Evolutionary conservation across 2,113 vertebrate genomes (phyloP).

Genomic region (Speoplatyrhinus poulsoni): DNA sequence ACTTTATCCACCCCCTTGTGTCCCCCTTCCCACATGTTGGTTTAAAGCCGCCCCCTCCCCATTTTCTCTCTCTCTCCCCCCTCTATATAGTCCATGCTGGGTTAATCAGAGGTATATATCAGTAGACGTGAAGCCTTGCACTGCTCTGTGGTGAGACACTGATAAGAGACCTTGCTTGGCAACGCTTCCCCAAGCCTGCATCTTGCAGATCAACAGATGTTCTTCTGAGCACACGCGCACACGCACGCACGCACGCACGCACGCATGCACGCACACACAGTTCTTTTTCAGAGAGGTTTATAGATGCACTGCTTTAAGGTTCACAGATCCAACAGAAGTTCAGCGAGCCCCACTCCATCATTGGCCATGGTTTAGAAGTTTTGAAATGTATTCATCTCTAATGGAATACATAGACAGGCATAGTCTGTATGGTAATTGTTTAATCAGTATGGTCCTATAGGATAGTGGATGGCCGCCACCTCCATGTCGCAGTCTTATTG

Average conservation of each 20-base stretch:
- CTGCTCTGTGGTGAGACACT: conserved; percentile 58
- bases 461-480: conserved; percentile 31
- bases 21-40: conserved; percentile 9
- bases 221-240: conserved; percentile 31
- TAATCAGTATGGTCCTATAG: conserved; percentile 5
- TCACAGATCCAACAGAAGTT: conserved; percentile 30
- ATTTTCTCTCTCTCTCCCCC: neutral
- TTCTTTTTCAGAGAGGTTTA: conserved; percentile 31
- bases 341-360: conserved; percentile 38
- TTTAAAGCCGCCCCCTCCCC: conserved; percentile 3
- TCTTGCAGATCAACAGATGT: conserved; percentile 72
- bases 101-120: conserved; percentile 68
- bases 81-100: conserved; percentile 11
- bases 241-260: conserved; percentile 9
- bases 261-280: conserved; percentile 45
- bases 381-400: conserved; percentile 40
- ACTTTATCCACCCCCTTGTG: conserved; percentile 10
- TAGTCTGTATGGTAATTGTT: conserved; percentile 10
- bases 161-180: conserved; percentile 68
- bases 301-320: conserved; percentile 55
- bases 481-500: conserved; percentile 22
- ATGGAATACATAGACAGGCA: conserved; percentile 15
- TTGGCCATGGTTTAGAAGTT: conserved; percentile 40
- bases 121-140: conserved; percentile 50
- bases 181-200: conserved; percentile 60